Conservation (phyloP, 2,888 invertebrate species). For the Drepanosiphum platanoidis region DNA sequence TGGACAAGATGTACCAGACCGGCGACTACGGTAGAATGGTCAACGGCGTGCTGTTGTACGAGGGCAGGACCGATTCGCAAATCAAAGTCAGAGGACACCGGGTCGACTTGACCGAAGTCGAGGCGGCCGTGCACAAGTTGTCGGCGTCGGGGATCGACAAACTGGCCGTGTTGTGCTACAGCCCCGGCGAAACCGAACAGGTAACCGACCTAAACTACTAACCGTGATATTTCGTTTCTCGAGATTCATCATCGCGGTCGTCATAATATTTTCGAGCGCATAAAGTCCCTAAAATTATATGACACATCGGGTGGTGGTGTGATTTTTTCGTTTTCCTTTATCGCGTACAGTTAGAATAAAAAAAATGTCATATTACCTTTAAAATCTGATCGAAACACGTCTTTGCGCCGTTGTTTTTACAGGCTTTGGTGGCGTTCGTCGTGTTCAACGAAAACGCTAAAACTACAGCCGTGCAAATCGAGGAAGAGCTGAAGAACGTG, state of each 20-base stretch:
- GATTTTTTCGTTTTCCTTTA: no score
- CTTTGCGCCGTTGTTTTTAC: conserved; percentile 65
- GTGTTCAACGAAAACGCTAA: conserved; percentile 67
- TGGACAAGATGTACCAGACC: conserved; percentile 75
- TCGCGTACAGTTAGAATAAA: no score
- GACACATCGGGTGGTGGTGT: no score
- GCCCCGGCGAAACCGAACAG: conserved; percentile 74
- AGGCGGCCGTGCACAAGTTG: conserved; percentile 75
- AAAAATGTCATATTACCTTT: background rate
- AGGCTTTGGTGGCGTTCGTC: conserved; percentile 78
- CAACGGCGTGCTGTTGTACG: conserved; percentile 76
- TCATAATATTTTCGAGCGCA: no score
- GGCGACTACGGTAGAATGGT: conserved; percentile 83
- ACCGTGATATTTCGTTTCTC: no score
- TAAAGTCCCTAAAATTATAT: no score
- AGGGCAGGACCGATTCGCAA: conserved; percentile 87
- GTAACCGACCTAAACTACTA: conserved; percentile 66
- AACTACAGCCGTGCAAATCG: conserved; percentile 73
- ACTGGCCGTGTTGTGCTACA: conserved; percentile 82
- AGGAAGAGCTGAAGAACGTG: conserved; percentile 73
- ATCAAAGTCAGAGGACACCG: conserved; percentile 87
- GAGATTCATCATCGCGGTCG: no score
- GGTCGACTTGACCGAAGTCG: conserved; percentile 86
- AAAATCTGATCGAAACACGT: background rate
- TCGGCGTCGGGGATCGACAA: conserved; percentile 74